A percentile compares a stretch with the other conserved stretches of the same genome.
These are phyloP conservation scores for Saccopteryx leptura DNA, from an alignment of 2,113 vertebrate genomes.

Conservation along the genomic window DNA sequence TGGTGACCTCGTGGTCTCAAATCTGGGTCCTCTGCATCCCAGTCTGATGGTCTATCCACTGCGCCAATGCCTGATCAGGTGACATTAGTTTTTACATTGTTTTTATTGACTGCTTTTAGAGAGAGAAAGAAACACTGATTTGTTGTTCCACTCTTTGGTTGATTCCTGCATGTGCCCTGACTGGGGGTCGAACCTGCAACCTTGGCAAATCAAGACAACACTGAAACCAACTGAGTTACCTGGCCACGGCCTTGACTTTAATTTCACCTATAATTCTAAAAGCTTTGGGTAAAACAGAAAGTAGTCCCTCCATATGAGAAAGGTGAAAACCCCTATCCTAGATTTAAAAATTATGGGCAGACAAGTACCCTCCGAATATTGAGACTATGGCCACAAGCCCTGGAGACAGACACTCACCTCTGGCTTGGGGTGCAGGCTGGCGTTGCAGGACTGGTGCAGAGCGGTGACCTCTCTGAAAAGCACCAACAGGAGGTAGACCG, in stretches of 20 bases:
- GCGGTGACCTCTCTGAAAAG: conserved; percentile 94
- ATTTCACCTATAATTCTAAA: neutral
- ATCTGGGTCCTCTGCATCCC: too few species aligned
- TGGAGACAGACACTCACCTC: conserved; percentile 86
- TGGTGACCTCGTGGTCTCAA: too few species aligned
- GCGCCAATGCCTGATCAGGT: too few species aligned
- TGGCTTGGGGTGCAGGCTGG: conserved; percentile 86
- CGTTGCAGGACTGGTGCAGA: conserved; percentile 83
- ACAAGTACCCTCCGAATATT: accelerated
- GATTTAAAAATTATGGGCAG: neutral
- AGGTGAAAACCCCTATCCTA: neutral
- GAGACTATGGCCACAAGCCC: neutral
- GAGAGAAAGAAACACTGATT: too few species aligned
- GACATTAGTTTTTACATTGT: too few species aligned
- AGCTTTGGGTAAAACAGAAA: neutral
- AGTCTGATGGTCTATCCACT: too few species aligned
- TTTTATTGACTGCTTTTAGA: too few species aligned
- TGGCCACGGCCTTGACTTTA: neutral
- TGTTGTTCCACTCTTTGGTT: too few species aligned
- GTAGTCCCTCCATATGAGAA: neutral
- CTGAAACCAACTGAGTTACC: too few species aligned
- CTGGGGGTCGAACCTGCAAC: too few species aligned
- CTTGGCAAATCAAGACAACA: too few species aligned
- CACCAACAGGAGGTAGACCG: conserved; percentile 90
- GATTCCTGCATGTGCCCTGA: too few species aligned